Conservation (phyloP, 2,888 invertebrate species). For the Heliconius hortense region DNA sequence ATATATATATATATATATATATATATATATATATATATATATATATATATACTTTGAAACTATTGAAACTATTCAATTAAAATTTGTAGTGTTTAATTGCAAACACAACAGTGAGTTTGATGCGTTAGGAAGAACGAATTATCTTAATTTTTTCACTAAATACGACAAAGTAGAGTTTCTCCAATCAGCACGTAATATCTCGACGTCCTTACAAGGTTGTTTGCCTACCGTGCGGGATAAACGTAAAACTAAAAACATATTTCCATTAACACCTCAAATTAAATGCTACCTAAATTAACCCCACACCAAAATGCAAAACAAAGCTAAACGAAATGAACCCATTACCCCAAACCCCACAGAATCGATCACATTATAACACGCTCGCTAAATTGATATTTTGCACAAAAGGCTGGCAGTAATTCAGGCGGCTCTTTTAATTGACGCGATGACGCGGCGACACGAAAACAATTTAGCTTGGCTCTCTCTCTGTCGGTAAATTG, state of each 20-base stretch:
- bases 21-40: no score
- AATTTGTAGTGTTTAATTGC: no score
- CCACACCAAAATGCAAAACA: not conserved
- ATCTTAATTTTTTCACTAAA: not conserved
- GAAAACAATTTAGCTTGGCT: constrained; percentile 46
- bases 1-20: no score
- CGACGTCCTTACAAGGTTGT: not conserved
- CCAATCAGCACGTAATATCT: no score
- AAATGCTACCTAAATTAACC: not conserved
- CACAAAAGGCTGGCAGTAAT: constrained; percentile 41
- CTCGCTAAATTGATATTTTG: constrained; percentile 32
- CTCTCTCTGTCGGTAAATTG: constrained; percentile 59
- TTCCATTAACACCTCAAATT: not conserved
- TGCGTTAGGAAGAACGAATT: no score
- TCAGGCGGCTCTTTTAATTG: constrained; percentile 60
- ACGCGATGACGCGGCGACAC: constrained; percentile 58
- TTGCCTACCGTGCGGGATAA: not conserved
- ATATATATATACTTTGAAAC: no score
- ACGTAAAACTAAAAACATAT: not conserved
- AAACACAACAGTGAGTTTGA: no score
- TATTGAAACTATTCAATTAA: no score
- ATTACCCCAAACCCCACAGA: not conserved
- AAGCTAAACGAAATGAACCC: not conserved
- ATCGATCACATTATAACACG: constrained; percentile 31
- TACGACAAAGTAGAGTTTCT: not conserved